phyloP scores from a whole-genome alignment of 2,797 vertebrate genomes.

The Micrastur ruficollis region DNA sequence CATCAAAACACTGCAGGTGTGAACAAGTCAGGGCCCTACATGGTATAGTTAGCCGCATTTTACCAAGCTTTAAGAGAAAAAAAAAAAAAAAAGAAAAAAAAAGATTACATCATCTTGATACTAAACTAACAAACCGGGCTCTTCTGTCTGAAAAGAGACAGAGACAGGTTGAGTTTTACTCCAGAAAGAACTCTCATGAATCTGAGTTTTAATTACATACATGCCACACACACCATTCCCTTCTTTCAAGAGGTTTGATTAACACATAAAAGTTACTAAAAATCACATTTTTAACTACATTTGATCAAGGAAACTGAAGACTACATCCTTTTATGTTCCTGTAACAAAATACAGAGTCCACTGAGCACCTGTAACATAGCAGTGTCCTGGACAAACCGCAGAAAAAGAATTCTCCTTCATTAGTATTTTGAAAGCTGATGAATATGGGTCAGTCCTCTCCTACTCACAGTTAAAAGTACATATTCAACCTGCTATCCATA shows the following conservation, averaged over 20 bases:
- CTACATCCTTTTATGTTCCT: neutral
- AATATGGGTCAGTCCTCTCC: neutral
- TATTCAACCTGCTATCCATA: neutral
- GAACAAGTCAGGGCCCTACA: constrained; percentile 94
- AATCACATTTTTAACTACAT: neutral
- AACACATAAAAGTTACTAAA: neutral
- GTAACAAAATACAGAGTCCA: neutral
- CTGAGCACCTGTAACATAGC: neutral
- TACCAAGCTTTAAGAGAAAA: constrained; percentile 84
- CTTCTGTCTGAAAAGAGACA: neutral
- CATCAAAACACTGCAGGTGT: constrained; percentile 96
- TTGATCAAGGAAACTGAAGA: neutral
- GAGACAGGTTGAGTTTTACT: neutral
- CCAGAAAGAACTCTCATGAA: neutral
- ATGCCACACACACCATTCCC: fast-evolving
- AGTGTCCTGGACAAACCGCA: neutral
- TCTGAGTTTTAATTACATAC: neutral
- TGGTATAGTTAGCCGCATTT: constrained; percentile 95
- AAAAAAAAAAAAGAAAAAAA: neutral
- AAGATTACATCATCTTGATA: neutral
- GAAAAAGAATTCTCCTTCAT: neutral
- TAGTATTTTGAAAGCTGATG: neutral
- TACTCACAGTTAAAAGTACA: neutral
- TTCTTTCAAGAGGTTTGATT: neutral
- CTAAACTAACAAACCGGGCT: neutral